Evolutionary conservation across 2,888 invertebrate species (phyloP), one percentile per base, ranked within the genome.

Genomic region (Euplexia lucipara): DNA sequence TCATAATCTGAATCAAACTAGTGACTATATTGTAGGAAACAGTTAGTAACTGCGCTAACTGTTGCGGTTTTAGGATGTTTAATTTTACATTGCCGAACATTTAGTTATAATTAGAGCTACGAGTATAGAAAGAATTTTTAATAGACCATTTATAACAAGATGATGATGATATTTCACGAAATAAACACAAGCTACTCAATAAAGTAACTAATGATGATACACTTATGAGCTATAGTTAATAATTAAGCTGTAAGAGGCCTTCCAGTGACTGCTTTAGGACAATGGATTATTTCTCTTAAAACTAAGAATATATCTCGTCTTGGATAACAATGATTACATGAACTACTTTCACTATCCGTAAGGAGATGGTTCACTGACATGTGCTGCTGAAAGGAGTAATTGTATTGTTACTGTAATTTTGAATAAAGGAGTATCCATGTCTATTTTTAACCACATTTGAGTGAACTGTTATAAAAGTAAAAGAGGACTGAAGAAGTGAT

Each of bases 341-440:
- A 34, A 32, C n/a, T 39, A 72, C 70, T 70, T 70, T 70, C 70
- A 59, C 70, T 72, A 39, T 66, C 53, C 59, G 45, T 59, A 18
- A 2, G 30, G 30, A 65, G 47, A 42, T 39, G 8, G 34, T 41
- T 56, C 26, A 47, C 12, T 61, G 61, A 47, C 39, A 35, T 35
- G 30, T n/a, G 7, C n/a, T 37, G 7, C 8, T 48, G 20, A 35
- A 49, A 45, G 12, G 12, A 12, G 7, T 6, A 30, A 10, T 14
- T 26, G 0, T 32, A 7, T 12, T 22, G 1, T 20, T 22, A 12
- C 9, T n/a, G 8, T 5, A 26, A 5, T 26, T n/a, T n/a, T n/a
- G n/a, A n/a, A n/a, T n/a, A n/a, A n/a, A n/a, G n/a, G n/a, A n/a
- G n/a, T n/a, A n/a, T n/a, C n/a, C n/a, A n/a, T n/a, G n/a, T n/a